phyloP scores from a whole-genome alignment of 2,113 vertebrate species.

The Cacatua alba region DNA sequence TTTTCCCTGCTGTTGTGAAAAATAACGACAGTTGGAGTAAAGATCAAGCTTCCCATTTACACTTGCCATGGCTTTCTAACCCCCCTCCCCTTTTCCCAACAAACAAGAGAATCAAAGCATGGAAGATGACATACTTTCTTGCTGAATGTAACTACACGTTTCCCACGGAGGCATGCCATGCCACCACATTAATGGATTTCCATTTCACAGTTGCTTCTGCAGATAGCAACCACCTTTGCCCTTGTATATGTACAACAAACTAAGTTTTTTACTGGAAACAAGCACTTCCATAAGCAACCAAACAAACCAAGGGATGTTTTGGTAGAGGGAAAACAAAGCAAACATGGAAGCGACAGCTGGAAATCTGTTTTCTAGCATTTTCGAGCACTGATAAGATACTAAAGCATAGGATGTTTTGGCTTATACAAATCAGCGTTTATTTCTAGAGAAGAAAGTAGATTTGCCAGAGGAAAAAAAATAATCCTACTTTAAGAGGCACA shows the following conservation, averaged over 20 bases:
- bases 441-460: not conserved
- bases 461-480: slow-evolving; percentile 27
- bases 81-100: not conserved
- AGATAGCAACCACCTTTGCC: not conserved
- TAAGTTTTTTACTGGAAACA: not conserved
- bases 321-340: not conserved
- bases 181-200: not conserved
- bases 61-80: not conserved
- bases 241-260: not conserved
- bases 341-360: not conserved
- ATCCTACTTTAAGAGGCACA: slow-evolving; percentile 12
- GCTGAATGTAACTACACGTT: not conserved
- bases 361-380: slow-evolving; percentile 25
- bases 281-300: not conserved
- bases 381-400: slow-evolving; percentile 23
- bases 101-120: not conserved
- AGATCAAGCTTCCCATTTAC: slow-evolving; percentile 35
- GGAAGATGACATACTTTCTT: not conserved
- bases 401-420: slow-evolving; percentile 9
- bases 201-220: not conserved
- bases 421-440: slow-evolving; percentile 13
- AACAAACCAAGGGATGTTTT: not conserved
- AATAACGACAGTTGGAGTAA: slow-evolving; percentile 31
- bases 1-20: not conserved
- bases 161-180: not conserved